phyloP scores from a whole-genome alignment of 2,888 invertebrate genomes.

The Leptothorax acervorum region DNA sequence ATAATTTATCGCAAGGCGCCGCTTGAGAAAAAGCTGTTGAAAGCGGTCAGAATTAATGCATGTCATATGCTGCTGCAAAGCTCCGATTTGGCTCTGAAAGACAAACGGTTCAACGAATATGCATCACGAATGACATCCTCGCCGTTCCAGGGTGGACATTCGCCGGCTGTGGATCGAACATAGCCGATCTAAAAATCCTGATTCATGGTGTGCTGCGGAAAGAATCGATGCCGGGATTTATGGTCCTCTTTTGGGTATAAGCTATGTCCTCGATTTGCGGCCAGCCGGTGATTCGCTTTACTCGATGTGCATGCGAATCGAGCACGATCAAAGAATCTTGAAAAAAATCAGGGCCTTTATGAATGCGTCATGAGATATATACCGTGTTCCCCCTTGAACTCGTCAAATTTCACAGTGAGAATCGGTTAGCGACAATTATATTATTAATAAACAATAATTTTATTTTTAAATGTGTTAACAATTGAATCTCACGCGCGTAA shows the following conservation, averaged over 20 bases:
- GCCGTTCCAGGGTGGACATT: slow-evolving; percentile 8
- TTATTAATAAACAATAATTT: not conserved
- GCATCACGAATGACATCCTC: slow-evolving; percentile 38
- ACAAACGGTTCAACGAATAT: slow-evolving; percentile 36
- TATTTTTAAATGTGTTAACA: not conserved
- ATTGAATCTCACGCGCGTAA: not conserved
- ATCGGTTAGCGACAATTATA: not conserved
- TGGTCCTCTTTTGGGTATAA: slow-evolving; percentile 71
- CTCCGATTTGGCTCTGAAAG: slow-evolving; percentile 11
- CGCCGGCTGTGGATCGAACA: slow-evolving; percentile 56
- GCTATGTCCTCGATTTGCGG: slow-evolving; percentile 66
- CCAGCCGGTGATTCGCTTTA: slow-evolving; percentile 50
- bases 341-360: slow-evolving; percentile 36
- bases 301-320: slow-evolving; percentile 68
- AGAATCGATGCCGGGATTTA: slow-evolving; percentile 78
- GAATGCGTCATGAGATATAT: not conserved
- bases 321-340: slow-evolving; percentile 50
- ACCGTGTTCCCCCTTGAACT: not conserved
- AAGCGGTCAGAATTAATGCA: slow-evolving; percentile 28
- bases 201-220: slow-evolving; percentile 75
- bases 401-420: not conserved
- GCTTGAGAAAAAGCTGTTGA: slow-evolving; percentile 17
- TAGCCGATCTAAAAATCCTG: slow-evolving; percentile 78
- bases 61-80: slow-evolving; percentile 42
- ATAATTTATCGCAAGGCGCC: slow-evolving; percentile 10